Evolutionary conservation across 2,113 vertebrate genomes (phyloP).

Genomic region (Daboia siamensis): DNA sequence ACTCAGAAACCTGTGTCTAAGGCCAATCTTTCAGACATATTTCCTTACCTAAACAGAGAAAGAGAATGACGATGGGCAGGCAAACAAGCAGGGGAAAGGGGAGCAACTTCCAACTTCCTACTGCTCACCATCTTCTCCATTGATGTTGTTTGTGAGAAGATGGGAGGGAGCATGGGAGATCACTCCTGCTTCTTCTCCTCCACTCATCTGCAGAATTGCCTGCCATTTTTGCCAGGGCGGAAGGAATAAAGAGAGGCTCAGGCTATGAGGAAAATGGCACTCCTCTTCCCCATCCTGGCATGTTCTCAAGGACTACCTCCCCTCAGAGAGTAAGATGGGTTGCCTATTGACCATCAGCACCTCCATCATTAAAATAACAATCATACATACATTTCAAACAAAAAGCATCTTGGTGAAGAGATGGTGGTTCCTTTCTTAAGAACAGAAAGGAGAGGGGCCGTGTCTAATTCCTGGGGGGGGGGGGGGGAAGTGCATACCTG

Average conservation of each 20-base stretch:
- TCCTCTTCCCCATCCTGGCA: neutral
- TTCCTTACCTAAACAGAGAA: neutral
- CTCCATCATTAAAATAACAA: neutral
- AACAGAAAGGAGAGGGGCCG: neutral
- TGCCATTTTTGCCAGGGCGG: neutral
- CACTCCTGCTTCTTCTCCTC: neutral
- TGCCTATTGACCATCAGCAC: neutral
- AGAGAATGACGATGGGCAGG: neutral
- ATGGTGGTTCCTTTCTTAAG: neutral
- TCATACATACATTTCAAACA: neutral
- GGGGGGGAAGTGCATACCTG: neutral
- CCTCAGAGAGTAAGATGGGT: neutral
- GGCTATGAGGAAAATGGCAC: neutral
- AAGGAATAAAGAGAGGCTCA: too few species aligned
- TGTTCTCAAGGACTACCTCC: too few species aligned
- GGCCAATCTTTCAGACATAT: neutral
- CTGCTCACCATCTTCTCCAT: neutral
- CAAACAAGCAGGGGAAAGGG: neutral
- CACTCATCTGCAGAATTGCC: neutral
- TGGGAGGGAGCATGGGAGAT: neutral
- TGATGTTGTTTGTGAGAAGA: neutral
- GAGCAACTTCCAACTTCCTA: neutral
- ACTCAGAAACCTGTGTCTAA: neutral
- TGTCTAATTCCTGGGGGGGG: neutral
- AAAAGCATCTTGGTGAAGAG: neutral